A percentile compares a stretch with the other conserved stretches of the same genome.
Evolutionary conservation across 2,888 invertebrate species (phyloP).

Genomic region (Drosophila algonquin): DNA sequence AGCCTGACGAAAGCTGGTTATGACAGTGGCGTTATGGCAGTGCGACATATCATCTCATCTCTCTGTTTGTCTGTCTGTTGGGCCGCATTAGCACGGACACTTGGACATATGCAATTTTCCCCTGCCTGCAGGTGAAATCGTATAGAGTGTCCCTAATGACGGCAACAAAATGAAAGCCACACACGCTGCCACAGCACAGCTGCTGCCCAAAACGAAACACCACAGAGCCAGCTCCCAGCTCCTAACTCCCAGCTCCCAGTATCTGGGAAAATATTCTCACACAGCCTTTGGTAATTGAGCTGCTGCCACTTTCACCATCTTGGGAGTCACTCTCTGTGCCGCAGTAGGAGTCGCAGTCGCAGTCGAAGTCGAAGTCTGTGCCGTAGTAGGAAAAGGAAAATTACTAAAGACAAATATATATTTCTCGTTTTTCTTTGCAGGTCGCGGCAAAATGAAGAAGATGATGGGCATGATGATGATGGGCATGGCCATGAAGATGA

Average conservation of each 20-base stretch:
- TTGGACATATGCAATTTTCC: conserved; percentile 33
- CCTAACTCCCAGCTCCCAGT: neutral
- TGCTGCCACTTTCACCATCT: conserved; percentile 57
- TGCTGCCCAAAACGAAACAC: conserved; percentile 6
- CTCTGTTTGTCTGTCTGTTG: conserved; percentile 4
- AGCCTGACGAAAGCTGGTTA: conserved; percentile 33
- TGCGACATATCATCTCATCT: conserved; percentile 9
- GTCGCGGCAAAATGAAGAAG: conserved; percentile 94
- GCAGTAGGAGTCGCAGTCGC: neutral
- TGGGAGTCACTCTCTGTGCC: conserved; percentile 15
- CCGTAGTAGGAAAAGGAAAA: conserved; percentile 31
- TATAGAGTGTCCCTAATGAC: conserved; percentile 58
- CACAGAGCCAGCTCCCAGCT: neutral
- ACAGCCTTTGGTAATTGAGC: conserved; percentile 50
- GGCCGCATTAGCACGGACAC: conserved; percentile 24
- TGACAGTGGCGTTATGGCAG: neutral
- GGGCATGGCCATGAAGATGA: conserved; percentile 93
- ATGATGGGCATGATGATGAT: conserved; percentile 97
- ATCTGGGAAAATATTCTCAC: conserved; percentile 55
- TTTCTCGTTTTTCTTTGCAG: conserved; percentile 83
- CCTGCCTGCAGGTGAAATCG: conserved; percentile 60
- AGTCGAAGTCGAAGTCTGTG: too few relatives aligned
- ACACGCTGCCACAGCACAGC: conserved; percentile 39
- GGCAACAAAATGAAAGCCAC: conserved; percentile 65
- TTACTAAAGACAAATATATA: neutral